phyloP scores from a whole-genome alignment of 2,113 vertebrate species.

The Mustelus asterias region DNA sequence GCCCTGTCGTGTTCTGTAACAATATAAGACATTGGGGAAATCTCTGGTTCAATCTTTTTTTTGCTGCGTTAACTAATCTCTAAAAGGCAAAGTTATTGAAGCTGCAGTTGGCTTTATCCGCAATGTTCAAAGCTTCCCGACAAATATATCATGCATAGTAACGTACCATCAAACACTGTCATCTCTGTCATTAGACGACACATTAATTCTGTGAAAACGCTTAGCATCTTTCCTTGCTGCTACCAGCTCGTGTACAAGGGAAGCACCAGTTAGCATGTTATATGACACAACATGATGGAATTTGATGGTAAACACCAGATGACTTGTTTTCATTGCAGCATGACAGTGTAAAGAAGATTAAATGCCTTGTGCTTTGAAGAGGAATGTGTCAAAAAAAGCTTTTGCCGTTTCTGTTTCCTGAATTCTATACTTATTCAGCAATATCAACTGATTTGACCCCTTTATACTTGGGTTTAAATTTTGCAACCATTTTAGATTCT shows the following conservation, averaged over 20 bases:
- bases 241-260: not conserved
- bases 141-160: not conserved
- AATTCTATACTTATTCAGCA: not conserved
- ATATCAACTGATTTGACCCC: not conserved
- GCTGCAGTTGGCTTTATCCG: not conserved
- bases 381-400: not conserved
- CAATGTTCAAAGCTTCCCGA: not conserved
- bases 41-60: not conserved
- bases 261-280: too few relatives aligned
- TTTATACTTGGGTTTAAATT: not conserved
- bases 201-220: not conserved
- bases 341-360: not conserved
- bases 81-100: not conserved
- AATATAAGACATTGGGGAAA: not conserved
- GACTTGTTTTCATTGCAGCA: not conserved
- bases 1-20: not conserved
- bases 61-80: not conserved
- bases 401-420: not conserved
- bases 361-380: not conserved
- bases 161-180: not conserved
- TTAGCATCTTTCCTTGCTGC: not conserved
- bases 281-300: not conserved
- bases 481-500: not conserved
- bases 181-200: not conserved
- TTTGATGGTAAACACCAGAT: not conserved